A percentile compares a stretch with the other conserved stretches of the same genome.
Conservation (phyloP, 2,888 invertebrate species). For the Drosophila longiperda region DNA sequence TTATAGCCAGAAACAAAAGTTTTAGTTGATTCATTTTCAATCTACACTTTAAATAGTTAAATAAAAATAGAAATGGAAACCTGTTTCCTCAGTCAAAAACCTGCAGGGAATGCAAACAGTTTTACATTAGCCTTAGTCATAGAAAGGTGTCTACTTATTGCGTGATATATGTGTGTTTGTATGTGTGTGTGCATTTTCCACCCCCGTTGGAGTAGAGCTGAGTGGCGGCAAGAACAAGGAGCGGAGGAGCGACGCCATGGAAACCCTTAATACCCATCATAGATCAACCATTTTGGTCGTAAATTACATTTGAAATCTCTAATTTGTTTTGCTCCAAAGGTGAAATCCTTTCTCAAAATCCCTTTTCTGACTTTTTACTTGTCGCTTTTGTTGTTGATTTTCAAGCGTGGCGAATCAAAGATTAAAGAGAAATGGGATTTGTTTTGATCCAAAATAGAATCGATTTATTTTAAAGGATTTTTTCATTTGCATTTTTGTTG, state of each 20-base stretch:
- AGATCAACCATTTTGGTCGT: slow-evolving; percentile 82
- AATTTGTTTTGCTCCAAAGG: slow-evolving; percentile 82
- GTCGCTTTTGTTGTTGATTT: slow-evolving; percentile 45
- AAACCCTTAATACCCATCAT: slow-evolving; percentile 77
- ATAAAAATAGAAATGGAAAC: background rate
- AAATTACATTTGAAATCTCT: slow-evolving; percentile 83
- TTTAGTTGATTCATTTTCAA: background rate
- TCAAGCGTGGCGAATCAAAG: slow-evolving; percentile 34
- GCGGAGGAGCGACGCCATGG: slow-evolving; percentile 51
- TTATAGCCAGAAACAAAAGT: background rate
- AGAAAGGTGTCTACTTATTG: slow-evolving; percentile 42
- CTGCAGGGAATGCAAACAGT: slow-evolving; percentile 24
- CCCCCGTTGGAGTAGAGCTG: slow-evolving; percentile 25
- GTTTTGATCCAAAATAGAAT: slow-evolving; percentile 27
- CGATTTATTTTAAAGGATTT: slow-evolving; percentile 3
- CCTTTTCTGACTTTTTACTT: slow-evolving; percentile 48
- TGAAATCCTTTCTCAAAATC: slow-evolving; percentile 76
- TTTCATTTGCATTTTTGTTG: background rate
- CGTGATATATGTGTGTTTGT: background rate
- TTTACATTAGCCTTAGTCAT: slow-evolving; percentile 10
- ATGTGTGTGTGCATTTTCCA: slow-evolving; percentile 28
- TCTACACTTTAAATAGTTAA: background rate
- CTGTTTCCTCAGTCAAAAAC: background rate
- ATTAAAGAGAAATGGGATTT: slow-evolving; percentile 34
- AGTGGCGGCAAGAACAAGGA: slow-evolving; percentile 44